Conservation (phyloP, 53 echinoderm and acorn worm species). For the Antedon mediterranea region DNA sequence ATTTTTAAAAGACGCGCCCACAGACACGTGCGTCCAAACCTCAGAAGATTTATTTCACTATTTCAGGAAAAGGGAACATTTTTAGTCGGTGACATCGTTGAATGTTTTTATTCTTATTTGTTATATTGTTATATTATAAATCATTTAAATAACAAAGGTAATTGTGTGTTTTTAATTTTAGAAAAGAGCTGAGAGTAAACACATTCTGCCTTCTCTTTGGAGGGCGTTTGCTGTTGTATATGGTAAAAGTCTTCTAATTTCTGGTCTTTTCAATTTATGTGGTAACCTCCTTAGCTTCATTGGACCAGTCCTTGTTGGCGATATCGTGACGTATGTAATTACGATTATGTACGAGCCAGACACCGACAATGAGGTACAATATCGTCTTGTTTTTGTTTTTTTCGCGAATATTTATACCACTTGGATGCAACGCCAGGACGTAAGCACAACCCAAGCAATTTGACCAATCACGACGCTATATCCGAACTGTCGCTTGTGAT, state of each 20-base stretch:
- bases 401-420: too few species aligned
- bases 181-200: constrained; percentile 12
- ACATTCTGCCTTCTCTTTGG: constrained; percentile 12
- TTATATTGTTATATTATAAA: neutral
- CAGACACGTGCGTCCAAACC: too few species aligned
- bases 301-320: constrained; percentile 36
- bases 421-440: too few species aligned
- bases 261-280: constrained; percentile 25
- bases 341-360: neutral
- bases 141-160: too few species aligned
- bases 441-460: too few species aligned
- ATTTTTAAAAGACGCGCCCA: too few species aligned
- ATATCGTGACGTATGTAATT: constrained; percentile 34
- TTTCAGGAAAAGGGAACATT: too few species aligned
- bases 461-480: too few species aligned
- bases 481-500: too few species aligned
- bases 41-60: too few species aligned
- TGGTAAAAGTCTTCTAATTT: constrained; percentile 11
- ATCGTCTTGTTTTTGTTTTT: too few species aligned
- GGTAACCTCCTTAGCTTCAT: constrained; percentile 27
- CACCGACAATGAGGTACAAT: neutral
- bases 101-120: neutral
- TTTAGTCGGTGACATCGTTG: too few species aligned
- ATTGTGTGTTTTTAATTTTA: neutral
- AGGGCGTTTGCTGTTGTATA: constrained; percentile 18